Base-by-base conservation (phyloP, 2,797 vertebrate genomes). In the Pipistrellus nathusii region DNA sequence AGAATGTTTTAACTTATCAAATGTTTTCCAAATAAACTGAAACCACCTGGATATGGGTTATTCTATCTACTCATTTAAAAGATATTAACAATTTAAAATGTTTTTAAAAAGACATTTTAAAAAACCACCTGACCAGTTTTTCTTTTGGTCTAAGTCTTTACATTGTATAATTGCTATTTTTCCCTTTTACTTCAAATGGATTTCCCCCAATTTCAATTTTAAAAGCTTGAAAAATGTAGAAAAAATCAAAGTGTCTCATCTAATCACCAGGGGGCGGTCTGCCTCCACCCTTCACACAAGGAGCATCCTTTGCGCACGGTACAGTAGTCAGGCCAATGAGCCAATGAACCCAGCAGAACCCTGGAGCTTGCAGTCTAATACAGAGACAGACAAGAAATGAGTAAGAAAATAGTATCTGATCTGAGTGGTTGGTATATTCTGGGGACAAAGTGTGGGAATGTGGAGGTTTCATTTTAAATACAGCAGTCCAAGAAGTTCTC, bases 1-100 rank as follows among this genome's bases (percentile, higher is more conserved):
- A 94, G 21, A 41, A 69, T 64, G 69, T 69, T 83, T 77, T 72
- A 51, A 68, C 51, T 35, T 75, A 51, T 73, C 38, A 64, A 27
- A 69, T 78, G 30, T 87, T 84, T 84, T 66, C 91, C 89, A 80
- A 23, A 62, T 85, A 85, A 64, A 46, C 4, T 75, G 18, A 82
- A 32, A 82, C 53, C 35, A 85, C 13, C 3, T 87, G 20, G 86
- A 59, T 64, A 51, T 91, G 55, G 55, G 38, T 80, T 88, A 44
- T 20, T 76, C 85, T 87, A 75, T 48, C 38, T 51, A 27, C 72
- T 51, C 35, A 91, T 55, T 75, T 72, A 62, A 90, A 77, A 76
- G 57, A 12, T 73, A 72, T 91, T 57, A 91, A 82, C 72, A 21
- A 18, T 23, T 62, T 30, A 44, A 44, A 44, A 44, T 44, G 44